phyloP scores from a whole-genome alignment of 2,888 invertebrate species.

The Oligia strigilis region DNA sequence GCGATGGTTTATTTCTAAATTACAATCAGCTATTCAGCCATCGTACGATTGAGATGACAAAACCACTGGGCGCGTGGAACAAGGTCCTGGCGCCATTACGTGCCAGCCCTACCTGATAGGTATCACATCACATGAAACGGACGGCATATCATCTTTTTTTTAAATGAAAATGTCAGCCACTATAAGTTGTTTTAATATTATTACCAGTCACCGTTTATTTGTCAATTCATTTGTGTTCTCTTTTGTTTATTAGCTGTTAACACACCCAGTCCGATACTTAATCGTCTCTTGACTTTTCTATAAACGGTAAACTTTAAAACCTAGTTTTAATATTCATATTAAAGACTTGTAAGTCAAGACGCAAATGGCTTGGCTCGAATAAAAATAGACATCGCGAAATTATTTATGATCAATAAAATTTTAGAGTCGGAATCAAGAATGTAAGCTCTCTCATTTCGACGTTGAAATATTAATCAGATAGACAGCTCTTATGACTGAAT shows the following conservation, averaged over 20 bases:
- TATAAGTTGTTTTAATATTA: slow-evolving; percentile 78
- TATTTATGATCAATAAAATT: slow-evolving; percentile 58
- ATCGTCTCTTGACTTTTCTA: slow-evolving; percentile 61
- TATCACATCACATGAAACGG: slow-evolving; percentile 72
- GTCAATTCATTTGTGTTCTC: slow-evolving; percentile 74
- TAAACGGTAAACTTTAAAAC: slow-evolving; percentile 62
- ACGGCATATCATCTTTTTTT: slow-evolving; percentile 81
- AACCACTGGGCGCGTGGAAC: slow-evolving; percentile 54
- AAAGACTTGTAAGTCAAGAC: slow-evolving; percentile 33
- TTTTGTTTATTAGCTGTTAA: slow-evolving; percentile 80
- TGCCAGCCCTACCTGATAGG: slow-evolving; percentile 71
- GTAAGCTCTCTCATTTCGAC: slow-evolving; percentile 12
- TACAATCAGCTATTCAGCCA: slow-evolving; percentile 51
- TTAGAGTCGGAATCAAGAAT: slow-evolving; percentile 31
- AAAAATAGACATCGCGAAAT: slow-evolving; percentile 47
- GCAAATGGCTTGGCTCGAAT: slow-evolving; percentile 8
- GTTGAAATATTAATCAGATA: slow-evolving; percentile 29
- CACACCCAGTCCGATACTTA: slow-evolving; percentile 54
- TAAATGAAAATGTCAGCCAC: slow-evolving; percentile 86
- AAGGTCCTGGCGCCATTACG: slow-evolving; percentile 62
- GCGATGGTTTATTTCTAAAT: slow-evolving; percentile 19
- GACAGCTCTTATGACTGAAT: slow-evolving; percentile 14
- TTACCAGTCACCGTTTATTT: slow-evolving; percentile 83
- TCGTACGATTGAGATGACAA: slow-evolving; percentile 60
- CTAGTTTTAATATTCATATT: slow-evolving; percentile 46